phyloP scores from a whole-genome alignment of 2,797 vertebrate species.

The Pipistrellus nathusii region DNA sequence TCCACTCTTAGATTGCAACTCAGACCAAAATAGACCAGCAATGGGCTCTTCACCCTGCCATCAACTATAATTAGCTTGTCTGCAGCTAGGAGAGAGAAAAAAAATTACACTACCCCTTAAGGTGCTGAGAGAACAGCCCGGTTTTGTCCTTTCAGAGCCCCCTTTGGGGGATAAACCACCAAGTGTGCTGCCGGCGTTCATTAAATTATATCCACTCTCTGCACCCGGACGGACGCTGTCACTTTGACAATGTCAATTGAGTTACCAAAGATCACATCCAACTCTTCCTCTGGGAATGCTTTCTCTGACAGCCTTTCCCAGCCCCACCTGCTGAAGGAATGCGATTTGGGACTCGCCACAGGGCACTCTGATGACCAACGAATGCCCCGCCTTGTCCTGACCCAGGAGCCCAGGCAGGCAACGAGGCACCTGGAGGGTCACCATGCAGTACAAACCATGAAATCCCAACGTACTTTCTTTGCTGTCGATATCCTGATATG shows the following conservation, averaged over 20 bases:
- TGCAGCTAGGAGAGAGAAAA: slow-evolving; percentile 70
- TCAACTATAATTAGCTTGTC: slow-evolving; percentile 84
- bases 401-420: neutral
- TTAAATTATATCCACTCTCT: neutral
- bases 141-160: slow-evolving; percentile 3
- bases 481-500: slow-evolving; percentile 95
- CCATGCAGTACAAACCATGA: neutral
- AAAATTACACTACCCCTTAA: slow-evolving; percentile 63
- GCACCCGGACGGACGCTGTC: neutral
- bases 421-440: slow-evolving; percentile 13
- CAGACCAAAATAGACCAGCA: slow-evolving; percentile 76
- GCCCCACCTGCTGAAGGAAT: slow-evolving; percentile 45
- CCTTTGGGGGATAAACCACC: neutral
- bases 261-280: neutral
- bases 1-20: slow-evolving; percentile 40
- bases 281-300: slow-evolving; percentile 51
- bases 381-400: neutral
- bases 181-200: neutral
- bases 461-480: slow-evolving; percentile 92
- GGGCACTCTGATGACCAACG: neutral
- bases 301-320: slow-evolving; percentile 22
- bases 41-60: slow-evolving; percentile 76
- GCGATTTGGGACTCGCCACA: neutral
- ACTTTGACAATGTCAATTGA: neutral
- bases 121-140: slow-evolving; percentile 50